Percentiles rank a stretch among this genome's conserved stretches.
Evolutionary conservation across 2,113 vertebrate species (phyloP).

Genomic region (Halcyon senegalensis): DNA sequence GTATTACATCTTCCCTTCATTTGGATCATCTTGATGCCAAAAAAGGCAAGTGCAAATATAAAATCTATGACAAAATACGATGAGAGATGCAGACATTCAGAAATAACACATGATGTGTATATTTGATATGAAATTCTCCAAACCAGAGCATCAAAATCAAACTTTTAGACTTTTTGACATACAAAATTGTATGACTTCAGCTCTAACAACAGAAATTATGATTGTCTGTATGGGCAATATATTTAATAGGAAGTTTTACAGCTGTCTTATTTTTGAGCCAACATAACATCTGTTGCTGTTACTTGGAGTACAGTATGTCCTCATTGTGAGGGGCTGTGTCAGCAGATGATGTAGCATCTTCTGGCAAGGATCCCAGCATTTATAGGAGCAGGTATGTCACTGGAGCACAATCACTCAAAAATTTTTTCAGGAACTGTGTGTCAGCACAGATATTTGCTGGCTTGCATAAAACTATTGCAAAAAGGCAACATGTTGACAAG

Average conservation of each 20-base stretch:
- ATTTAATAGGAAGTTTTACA: not conserved
- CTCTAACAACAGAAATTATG: not conserved
- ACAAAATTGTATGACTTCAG: not conserved
- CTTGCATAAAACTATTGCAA: not conserved
- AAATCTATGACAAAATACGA: not conserved
- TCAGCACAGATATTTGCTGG: not conserved
- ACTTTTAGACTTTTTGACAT: not conserved
- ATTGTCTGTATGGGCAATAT: not conserved
- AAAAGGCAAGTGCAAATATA: not conserved
- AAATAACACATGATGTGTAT: not conserved
- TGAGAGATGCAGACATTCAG: not conserved
- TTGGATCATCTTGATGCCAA: not conserved
- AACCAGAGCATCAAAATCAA: not conserved
- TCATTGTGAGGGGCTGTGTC: not conserved
- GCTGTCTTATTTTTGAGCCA: not conserved
- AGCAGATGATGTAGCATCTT: not conserved
- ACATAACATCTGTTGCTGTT: not conserved
- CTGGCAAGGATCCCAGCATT: not conserved
- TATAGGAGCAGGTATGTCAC: not conserved
- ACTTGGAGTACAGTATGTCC: not conserved
- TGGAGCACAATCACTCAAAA: not conserved
- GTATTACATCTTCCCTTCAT: not conserved
- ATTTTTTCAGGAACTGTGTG: not conserved
- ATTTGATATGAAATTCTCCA: not conserved
- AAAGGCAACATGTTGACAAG: not conserved